Evolutionary conservation across 2,113 vertebrate species (phyloP).

Genomic region (Cyprinodon tularosa): DNA sequence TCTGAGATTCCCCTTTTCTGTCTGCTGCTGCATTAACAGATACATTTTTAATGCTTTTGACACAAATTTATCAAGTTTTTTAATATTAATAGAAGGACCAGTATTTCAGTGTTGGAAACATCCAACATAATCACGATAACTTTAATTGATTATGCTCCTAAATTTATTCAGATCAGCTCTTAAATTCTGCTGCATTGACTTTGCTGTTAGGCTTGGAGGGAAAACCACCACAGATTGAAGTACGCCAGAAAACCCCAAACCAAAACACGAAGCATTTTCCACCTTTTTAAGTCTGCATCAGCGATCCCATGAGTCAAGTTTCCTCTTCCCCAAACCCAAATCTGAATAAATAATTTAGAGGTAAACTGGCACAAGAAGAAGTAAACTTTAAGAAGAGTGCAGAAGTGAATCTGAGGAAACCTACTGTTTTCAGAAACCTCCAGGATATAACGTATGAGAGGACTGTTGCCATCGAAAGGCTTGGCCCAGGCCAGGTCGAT

Average conservation of each 20-base stretch:
- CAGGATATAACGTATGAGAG: slow-evolving; percentile 89
- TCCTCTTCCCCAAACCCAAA: not conserved
- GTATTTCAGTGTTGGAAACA: not conserved
- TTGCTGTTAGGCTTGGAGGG: slow-evolving; percentile 8
- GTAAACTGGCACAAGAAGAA: not conserved
- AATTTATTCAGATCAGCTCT: slow-evolving; percentile 35
- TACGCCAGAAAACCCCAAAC: not conserved
- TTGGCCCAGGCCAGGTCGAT: slow-evolving; percentile 95
- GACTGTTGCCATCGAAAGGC: slow-evolving; percentile 96
- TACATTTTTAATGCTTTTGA: too few species aligned
- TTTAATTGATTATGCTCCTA: slow-evolving; percentile 29
- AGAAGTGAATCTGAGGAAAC: slow-evolving; percentile 45
- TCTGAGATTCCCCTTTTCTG: not conserved
- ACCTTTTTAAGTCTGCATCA: slow-evolving; percentile 14
- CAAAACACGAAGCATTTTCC: slow-evolving; percentile 7
- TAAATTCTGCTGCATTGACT: slow-evolving; percentile 4
- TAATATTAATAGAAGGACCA: not conserved
- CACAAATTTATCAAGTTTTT: not conserved
- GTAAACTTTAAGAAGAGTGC: not conserved
- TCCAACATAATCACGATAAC: slow-evolving; percentile 25
- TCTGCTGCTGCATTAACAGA: not conserved
- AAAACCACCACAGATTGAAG: slow-evolving; percentile 4
- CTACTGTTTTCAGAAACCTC: slow-evolving; percentile 98
- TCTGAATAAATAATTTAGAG: slow-evolving; percentile 16
- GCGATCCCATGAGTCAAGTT: not conserved